Conservation (phyloP, 2,113 vertebrate genomes). For the Myrmecobius fasciatus region DNA sequence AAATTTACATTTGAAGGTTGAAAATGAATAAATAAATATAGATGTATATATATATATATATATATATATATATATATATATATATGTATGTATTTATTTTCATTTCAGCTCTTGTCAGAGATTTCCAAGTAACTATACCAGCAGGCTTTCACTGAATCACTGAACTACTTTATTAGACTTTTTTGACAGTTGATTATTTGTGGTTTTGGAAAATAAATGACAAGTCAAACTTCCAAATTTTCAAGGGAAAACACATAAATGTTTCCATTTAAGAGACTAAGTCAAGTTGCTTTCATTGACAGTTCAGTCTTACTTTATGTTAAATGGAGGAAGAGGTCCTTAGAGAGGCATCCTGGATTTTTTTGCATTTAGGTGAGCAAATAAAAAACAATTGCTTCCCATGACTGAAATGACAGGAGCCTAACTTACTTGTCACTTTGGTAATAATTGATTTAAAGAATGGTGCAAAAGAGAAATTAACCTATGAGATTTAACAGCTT, state of each 20-base stretch:
- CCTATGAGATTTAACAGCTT: neutral
- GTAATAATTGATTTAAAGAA: neutral
- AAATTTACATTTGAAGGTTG: neutral
- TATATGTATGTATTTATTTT: neutral
- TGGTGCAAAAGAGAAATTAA: neutral
- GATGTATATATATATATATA: too few species aligned
- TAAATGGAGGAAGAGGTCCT: neutral
- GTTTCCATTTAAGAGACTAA: neutral
- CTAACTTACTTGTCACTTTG: neutral
- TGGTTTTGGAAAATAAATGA: neutral
- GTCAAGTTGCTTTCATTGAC: neutral
- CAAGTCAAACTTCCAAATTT: neutral
- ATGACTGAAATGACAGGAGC: slow-evolving; percentile 50
- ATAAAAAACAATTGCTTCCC: neutral
- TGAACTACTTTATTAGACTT: neutral
- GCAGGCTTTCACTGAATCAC: neutral
- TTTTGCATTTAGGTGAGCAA: neutral
- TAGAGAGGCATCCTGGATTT: neutral
- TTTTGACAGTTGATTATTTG: neutral
- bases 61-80: neutral
- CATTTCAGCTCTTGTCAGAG: neutral
- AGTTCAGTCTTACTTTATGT: neutral
- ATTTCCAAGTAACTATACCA: neutral
- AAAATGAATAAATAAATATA: neutral
- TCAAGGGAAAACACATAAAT: neutral